phyloP scores from a whole-genome alignment of 2,797 vertebrate species.

The Spinus pinus region DNA sequence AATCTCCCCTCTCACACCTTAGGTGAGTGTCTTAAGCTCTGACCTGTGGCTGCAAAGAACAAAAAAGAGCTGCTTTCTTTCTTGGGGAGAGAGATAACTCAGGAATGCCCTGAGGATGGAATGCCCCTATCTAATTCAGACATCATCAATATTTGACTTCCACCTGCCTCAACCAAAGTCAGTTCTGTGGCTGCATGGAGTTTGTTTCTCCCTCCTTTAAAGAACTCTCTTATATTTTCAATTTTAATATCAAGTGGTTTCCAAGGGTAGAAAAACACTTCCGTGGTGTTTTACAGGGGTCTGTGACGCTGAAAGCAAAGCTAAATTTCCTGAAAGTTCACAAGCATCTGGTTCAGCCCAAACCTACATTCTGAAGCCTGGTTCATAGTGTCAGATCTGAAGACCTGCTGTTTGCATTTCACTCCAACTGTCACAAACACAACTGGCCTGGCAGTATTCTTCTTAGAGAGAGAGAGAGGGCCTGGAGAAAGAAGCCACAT shows the following conservation, averaged over 20 bases:
- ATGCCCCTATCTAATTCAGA: not conserved
- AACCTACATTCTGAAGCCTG: not conserved
- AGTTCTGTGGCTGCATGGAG: not conserved
- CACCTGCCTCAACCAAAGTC: not conserved
- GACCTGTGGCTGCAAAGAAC: not conserved
- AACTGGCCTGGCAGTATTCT: not conserved
- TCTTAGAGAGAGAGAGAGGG: not conserved
- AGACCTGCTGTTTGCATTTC: not conserved
- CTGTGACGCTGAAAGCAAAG: not conserved
- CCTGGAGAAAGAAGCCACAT: not conserved
- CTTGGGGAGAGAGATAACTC: not conserved
- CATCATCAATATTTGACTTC: not conserved
- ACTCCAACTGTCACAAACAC: not conserved
- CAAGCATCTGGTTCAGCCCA: not conserved
- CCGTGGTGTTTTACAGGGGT: not conserved
- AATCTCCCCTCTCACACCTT: not conserved
- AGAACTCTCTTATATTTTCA: not conserved
- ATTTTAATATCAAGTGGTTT: not conserved
- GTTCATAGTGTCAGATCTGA: not conserved
- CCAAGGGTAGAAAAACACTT: not conserved
- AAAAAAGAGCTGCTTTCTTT: not conserved
- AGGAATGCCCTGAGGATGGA: not conserved
- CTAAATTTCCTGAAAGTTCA: not conserved
- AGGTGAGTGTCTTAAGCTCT: not conserved
- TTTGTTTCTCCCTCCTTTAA: not conserved